Evolutionary conservation across 2,113 vertebrate species (phyloP).

Genomic region (Passer domesticus): DNA sequence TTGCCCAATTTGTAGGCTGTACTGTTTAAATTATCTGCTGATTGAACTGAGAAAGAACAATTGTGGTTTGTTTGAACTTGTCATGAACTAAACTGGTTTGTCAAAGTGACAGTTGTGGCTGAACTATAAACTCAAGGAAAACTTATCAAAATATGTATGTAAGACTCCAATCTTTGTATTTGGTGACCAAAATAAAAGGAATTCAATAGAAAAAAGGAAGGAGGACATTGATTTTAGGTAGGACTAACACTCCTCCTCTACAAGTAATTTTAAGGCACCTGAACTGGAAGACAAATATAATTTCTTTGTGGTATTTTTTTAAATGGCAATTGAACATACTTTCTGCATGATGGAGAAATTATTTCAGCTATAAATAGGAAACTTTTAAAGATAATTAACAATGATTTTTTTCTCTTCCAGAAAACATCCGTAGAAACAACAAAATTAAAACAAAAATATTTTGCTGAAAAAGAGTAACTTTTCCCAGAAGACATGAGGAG

Average conservation of each 20-base stretch:
- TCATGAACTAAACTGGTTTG: slow-evolving; percentile 5
- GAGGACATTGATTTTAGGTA: neutral
- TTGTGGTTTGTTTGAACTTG: slow-evolving; percentile 25
- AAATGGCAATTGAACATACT: neutral
- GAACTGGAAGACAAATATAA: neutral
- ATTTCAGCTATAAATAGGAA: slow-evolving; percentile 35
- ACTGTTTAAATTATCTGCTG: neutral
- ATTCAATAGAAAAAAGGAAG: neutral
- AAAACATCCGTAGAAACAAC: slow-evolving; percentile 47
- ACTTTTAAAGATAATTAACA: slow-evolving; percentile 46
- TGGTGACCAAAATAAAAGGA: neutral
- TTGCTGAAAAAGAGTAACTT: slow-evolving; percentile 38
- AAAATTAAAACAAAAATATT: slow-evolving; percentile 54
- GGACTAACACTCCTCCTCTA: neutral
- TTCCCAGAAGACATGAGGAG: slow-evolving; percentile 35
- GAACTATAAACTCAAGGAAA: slow-evolving; percentile 4
- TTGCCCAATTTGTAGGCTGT: neutral
- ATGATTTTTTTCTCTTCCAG: slow-evolving; percentile 35
- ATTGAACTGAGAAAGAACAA: slow-evolving; percentile 26
- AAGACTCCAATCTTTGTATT: neutral
- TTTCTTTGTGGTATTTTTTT: neutral
- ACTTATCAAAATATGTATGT: neutral
- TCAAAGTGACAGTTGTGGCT: slow-evolving; percentile 5
- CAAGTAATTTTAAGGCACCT: neutral
- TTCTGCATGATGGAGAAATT: neutral